Percentiles rank a stretch among this genome's conserved stretches.
These are phyloP conservation scores for Callospermophilus lateralis DNA, from an alignment of 2,113 vertebrate genomes.

Conservation along the genomic window DNA sequence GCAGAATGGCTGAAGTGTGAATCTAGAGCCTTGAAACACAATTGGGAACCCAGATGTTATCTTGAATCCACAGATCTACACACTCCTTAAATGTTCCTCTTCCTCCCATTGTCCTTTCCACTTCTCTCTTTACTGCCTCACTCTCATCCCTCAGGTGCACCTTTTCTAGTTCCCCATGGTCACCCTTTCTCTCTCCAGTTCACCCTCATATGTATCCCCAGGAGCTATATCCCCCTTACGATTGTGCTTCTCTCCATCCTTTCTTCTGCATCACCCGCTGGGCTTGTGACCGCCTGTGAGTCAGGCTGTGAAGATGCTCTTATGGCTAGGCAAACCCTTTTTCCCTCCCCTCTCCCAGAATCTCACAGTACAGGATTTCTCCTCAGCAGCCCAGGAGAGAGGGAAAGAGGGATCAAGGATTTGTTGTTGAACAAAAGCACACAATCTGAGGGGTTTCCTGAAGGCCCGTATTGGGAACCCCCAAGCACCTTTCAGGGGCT, in stretches of 20 bases:
- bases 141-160: background rate
- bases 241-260: background rate
- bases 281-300: conserved; percentile 79
- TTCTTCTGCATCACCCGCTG: conserved; percentile 17
- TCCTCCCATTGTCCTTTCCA: background rate
- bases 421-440: conserved; percentile 26
- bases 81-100: background rate
- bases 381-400: background rate
- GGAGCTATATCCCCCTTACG: background rate
- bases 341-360: conserved; percentile 36
- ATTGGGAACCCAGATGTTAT: background rate
- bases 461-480: background rate
- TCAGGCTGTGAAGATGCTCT: conserved; percentile 76
- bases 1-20: conserved; percentile 22
- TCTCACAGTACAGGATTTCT: background rate
- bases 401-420: background rate
- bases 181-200: background rate
- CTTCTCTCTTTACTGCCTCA: background rate
- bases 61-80: conserved; percentile 10
- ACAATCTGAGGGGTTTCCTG: background rate
- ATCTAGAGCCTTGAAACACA: conserved; percentile 31
- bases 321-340: conserved; percentile 11
- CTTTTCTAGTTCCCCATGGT: background rate
- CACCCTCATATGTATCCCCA: background rate
- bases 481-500: background rate